Evolutionary conservation across 2,113 vertebrate genomes (phyloP), one percentile per base, ranked within the genome.

Genomic region (Paradoxurus hermaphroditus): DNA sequence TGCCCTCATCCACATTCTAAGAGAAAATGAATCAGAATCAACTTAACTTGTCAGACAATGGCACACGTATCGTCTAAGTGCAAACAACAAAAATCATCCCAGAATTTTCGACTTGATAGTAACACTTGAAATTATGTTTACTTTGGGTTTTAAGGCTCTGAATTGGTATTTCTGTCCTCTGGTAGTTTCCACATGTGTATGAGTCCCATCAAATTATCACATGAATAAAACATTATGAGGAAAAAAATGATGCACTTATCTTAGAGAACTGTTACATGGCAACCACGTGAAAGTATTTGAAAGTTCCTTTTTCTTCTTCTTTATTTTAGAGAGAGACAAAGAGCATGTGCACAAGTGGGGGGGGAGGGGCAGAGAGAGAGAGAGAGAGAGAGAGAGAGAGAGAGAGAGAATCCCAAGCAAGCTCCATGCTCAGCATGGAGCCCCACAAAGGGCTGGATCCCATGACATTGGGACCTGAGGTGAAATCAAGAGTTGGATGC

Each of bases 1-100:
- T 53, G 13, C 10, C 18, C 65, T 63, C 29, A 44, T 70, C 62
- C 21, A 53, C 5, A 92, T 56, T 36, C 79, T 68, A 70, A 77
- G 51, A 62, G 59, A 51, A 95, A 94, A 90, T 90, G 65, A 89
- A 83, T 96, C 77, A 36, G 63, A 84, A 62, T 87, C 79, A 75
- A 63, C 95, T 78, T 84, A 86, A 75, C 36, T 51, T 94, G 46
- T 39, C 75, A 96, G 59, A 29, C 21, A 51, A 88, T n/a, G 72
- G 31, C 27, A 73, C 46, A 23, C 59, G 7, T 44, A 51, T 83
- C n/a, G 39, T 75, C 56, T 65, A 59, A 27, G 12, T 41, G 51
- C 29, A 72, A 90, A 93, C 53, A 72, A 73, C 29, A 72, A 49
- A 21, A 65, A 72, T 85, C 68, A 81, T 4, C 18, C 72, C 36